Evolutionary conservation across 2,797 vertebrate genomes (phyloP).

Genomic region (Helicolenus hilgendorfi): DNA sequence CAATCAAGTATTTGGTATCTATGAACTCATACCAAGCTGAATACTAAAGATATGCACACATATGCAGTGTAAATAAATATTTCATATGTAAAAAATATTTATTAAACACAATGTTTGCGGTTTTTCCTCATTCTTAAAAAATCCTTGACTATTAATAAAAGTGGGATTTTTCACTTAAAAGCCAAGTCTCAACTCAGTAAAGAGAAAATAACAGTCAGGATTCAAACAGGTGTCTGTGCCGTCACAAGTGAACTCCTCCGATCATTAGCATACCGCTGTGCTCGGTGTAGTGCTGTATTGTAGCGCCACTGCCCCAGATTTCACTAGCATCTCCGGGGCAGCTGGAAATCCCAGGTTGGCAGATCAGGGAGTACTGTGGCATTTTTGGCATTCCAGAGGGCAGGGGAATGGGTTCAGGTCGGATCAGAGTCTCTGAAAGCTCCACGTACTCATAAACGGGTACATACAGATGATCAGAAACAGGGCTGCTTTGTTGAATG

Average conservation of each 20-base stretch:
- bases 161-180: neutral
- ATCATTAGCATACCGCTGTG: neutral
- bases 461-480: conserved; percentile 16
- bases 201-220: neutral
- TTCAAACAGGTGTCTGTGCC: conserved; percentile 13
- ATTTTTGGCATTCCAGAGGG: conserved; percentile 74
- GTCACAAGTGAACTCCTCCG: neutral
- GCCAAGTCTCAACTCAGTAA: neutral
- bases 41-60: too few relatives aligned
- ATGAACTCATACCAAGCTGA: too few relatives aligned
- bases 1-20: too few relatives aligned
- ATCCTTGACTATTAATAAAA: too few relatives aligned
- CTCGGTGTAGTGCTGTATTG: neutral
- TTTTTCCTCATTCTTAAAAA: too few relatives aligned
- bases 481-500: neutral
- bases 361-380: conserved; percentile 39
- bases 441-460: conserved; percentile 14
- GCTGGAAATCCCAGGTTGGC: conserved; percentile 63
- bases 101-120: too few relatives aligned
- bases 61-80: too few relatives aligned
- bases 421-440: conserved; percentile 41
- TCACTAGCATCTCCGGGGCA: conserved; percentile 51
- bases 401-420: conserved; percentile 54
- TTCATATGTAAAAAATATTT: too few relatives aligned
- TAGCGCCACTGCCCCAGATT: conserved; percentile 18